Evolutionary conservation across 2,113 vertebrate genomes (phyloP).

Genomic region (Penelope pileata): DNA sequence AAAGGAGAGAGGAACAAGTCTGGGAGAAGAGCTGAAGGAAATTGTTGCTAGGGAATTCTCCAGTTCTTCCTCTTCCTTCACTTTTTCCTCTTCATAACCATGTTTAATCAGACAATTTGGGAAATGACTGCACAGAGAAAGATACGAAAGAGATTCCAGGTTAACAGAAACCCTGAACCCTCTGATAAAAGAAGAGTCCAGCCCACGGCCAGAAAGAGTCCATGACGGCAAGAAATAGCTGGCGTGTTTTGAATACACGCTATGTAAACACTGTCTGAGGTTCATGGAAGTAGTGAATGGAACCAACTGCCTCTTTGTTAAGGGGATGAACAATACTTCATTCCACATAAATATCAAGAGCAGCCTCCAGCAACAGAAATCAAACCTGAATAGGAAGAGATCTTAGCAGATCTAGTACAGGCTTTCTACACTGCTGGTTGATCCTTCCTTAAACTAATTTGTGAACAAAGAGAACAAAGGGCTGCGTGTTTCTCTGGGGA

Average conservation of each 20-base stretch:
- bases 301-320: conserved; percentile 32
- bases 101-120: not conserved
- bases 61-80: not conserved
- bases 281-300: conserved; percentile 22
- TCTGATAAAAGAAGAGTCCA: conserved; percentile 3
- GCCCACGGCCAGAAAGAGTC: not conserved
- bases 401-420: conserved; percentile 67
- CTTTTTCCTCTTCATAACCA: not conserved
- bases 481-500: conserved; percentile 48
- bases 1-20: not conserved
- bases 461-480: conserved; percentile 71
- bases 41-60: not conserved
- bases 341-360: conserved; percentile 64
- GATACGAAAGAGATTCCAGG: not conserved
- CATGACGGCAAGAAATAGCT: conserved; percentile 7
- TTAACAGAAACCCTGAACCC: not conserved
- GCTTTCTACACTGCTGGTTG: conserved; percentile 33
- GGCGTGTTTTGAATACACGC: conserved; percentile 5
- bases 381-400: conserved; percentile 60
- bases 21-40: not conserved
- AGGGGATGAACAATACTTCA: conserved; percentile 63
- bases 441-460: conserved; percentile 69
- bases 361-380: conserved; percentile 69
- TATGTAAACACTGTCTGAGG: conserved; percentile 30
- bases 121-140: not conserved